Base-by-base conservation (phyloP, 2,888 invertebrate genomes). In the Andrena minutula region DNA sequence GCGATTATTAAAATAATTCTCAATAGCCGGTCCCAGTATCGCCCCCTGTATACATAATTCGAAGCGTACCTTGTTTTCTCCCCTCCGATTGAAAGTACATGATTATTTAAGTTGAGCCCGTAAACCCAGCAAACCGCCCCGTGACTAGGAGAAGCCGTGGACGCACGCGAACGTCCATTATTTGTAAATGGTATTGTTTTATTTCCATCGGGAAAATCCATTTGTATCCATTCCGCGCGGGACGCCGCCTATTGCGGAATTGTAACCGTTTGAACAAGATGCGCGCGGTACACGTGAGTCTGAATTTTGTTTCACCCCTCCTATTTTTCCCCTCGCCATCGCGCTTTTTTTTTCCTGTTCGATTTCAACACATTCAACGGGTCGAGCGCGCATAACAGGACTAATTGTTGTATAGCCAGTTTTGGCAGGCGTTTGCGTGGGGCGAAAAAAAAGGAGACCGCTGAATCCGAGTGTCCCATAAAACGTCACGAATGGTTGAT, bases 241-340 rank as follows among this genome's bases (percentile, higher is more conserved):
- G 75, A 75, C 69, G 65, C 71, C 32, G 49, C 79, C 66, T 79
- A 83, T 82, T 69, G 82, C 72, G 82, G 41, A 82, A 79, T 79
- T 83, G 82, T 79, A 79, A 82, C 82, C 68, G 75, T 75, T 82
- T 82, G 82, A 82, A 83, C 83, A 83, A 83, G 82, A 82, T 82
- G 83, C 72, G 82, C 69, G 20, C 69, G 32, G 41, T 68, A 72
- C 72, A 82, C 65, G 82, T 47, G 83, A 75, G 53, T 60, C 63
- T 65, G 75, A 61, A 72, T 82, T 72, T 83, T 75, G 65, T 70
- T 75, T 35, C n/a, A 4, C 28, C 7, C 53, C 7, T 63, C 28
- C 2, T n/a, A n/a, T 35, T 28, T 10, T 12, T 5, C 28, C 30
- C 32, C 20, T 32, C 23, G 10, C 12, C n/a, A 7, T 8, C 7